Conservation (phyloP, 2,888 invertebrate species). For the Gortyna flavago region DNA sequence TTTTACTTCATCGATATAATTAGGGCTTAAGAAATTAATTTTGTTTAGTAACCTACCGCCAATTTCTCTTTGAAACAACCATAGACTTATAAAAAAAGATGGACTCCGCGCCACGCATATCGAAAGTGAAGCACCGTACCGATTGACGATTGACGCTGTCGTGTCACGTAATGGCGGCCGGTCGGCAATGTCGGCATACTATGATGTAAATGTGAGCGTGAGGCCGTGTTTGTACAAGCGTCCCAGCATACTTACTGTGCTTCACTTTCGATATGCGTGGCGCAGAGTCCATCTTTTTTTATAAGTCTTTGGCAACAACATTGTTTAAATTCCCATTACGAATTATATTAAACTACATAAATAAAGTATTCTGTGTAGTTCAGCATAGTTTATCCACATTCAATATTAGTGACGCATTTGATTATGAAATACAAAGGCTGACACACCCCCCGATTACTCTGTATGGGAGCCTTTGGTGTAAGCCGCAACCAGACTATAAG, state of each 20-base stretch:
- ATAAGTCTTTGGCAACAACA: too few species aligned
- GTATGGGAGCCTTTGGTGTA: constrained; percentile 72
- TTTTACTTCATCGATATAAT: background rate
- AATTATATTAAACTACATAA: background rate
- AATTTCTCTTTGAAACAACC: background rate
- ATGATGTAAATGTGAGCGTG: too few species aligned
- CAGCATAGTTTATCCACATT: constrained; percentile 61
- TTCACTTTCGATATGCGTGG: too few species aligned
- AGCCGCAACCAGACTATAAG: constrained; percentile 70
- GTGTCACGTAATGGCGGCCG: too few species aligned
- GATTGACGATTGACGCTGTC: too few species aligned
- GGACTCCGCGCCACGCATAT: too few species aligned
- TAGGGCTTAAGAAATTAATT: background rate
- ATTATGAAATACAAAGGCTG: constrained; percentile 79
- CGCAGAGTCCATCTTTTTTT: too few species aligned
- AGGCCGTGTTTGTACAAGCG: too few species aligned
- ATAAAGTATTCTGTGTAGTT: background rate
- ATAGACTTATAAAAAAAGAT: too few species aligned
- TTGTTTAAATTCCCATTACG: background rate
- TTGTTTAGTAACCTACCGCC: background rate
- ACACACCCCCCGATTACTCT: constrained; percentile 74
- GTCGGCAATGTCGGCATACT: too few species aligned
- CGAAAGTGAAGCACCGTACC: too few species aligned
- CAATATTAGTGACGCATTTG: constrained; percentile 77
- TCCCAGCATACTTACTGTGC: too few species aligned